phyloP scores from a whole-genome alignment of 1,140 invertebrate genomes.

The Aphidius gifuensis region DNA sequence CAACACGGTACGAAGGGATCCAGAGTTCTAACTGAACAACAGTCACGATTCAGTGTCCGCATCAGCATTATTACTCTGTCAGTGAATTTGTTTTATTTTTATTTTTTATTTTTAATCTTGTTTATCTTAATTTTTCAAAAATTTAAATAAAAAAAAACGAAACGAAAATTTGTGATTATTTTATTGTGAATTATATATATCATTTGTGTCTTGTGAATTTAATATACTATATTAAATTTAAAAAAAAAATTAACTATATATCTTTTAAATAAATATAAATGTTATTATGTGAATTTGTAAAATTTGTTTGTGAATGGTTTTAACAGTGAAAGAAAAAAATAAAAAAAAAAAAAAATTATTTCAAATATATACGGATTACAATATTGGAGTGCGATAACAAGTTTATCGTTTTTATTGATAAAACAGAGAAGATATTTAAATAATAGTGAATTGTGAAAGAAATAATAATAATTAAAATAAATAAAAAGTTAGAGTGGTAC shows the following conservation, averaged over 20 bases:
- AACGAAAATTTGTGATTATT: background rate
- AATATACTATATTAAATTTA: too few relatives aligned
- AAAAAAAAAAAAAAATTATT: too few relatives aligned
- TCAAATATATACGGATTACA: too few relatives aligned
- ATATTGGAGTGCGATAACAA: too few relatives aligned
- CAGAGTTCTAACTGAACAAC: constrained; percentile 27
- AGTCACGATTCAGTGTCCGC: constrained; percentile 40
- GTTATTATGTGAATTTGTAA: background rate
- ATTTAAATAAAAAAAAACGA: background rate
- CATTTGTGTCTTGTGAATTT: too few relatives aligned
- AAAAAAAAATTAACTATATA: too few relatives aligned
- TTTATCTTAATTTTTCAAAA: background rate
- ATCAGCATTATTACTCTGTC: constrained; percentile 23
- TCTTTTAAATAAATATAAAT: too few relatives aligned
- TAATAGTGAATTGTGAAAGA: constrained; percentile 1
- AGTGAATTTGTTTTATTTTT: background rate
- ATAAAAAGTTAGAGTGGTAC: background rate
- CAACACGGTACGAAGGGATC: constrained; percentile 19
- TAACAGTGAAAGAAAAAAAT: background rate
- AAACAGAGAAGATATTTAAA: too few relatives aligned
- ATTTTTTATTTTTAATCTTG: background rate
- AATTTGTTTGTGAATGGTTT: constrained; percentile 6
- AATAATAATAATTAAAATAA: too few relatives aligned
- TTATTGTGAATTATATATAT: too few relatives aligned
- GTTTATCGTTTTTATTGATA: too few relatives aligned